phyloP scores from a whole-genome alignment of 2,888 invertebrate genomes.

The Erebia palarica region DNA sequence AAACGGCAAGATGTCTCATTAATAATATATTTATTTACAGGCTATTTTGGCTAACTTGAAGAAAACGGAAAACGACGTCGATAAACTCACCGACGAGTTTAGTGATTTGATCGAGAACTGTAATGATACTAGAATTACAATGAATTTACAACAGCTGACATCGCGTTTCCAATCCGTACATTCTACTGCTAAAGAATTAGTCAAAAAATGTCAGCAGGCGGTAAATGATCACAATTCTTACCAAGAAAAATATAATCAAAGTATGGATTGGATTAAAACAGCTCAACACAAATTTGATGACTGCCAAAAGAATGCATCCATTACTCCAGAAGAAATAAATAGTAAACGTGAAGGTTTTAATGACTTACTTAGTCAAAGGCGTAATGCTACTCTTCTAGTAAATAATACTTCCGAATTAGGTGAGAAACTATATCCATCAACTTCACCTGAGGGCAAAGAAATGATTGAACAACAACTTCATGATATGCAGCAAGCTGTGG shows the following conservation, averaged over 20 bases:
- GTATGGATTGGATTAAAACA: conserved; percentile 89
- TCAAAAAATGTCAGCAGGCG: conserved; percentile 96
- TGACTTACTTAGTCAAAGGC: conserved; percentile 88
- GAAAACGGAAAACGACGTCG: conserved; percentile 93
- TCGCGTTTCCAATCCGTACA: conserved; percentile 95
- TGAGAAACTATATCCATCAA: conserved; percentile 93
- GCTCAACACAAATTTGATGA: conserved; percentile 88
- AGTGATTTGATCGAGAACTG: conserved; percentile 92
- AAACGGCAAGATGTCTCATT: conserved; percentile 17
- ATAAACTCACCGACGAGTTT: conserved; percentile 92
- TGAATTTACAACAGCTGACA: conserved; percentile 94
- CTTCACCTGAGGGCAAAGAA: conserved; percentile 93
- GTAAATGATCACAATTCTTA: conserved; percentile 90
- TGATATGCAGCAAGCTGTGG: conserved; percentile 91
- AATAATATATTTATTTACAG: conserved; percentile 69
- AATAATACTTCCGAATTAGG: conserved; percentile 94
- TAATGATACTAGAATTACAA: conserved; percentile 93
- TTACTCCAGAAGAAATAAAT: conserved; percentile 86
- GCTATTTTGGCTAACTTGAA: conserved; percentile 89
- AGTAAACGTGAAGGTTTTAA: conserved; percentile 87
- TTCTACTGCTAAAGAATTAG: conserved; percentile 93
- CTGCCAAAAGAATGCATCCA: conserved; percentile 84
- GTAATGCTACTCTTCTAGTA: conserved; percentile 87
- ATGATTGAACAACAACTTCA: conserved; percentile 91
- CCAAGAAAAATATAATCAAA: conserved; percentile 92